These are phyloP conservation scores for Scophthalmus maximus DNA, from an alignment of 2,113 vertebrate genomes.

Conservation along the genomic window DNA sequence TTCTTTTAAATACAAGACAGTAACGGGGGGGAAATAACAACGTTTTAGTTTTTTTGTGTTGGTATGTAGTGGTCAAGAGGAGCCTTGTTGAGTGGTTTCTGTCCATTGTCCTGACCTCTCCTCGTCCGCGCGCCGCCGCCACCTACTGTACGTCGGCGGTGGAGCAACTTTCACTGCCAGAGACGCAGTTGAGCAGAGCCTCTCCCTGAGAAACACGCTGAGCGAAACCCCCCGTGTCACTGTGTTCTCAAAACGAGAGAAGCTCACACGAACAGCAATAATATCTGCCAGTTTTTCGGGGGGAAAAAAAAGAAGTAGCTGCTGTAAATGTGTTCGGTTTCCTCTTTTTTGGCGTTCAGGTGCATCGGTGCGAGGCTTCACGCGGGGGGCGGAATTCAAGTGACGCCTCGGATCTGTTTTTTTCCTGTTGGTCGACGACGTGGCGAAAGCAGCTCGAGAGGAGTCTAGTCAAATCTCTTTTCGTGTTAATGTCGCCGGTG, in stretches of 20 bases:
- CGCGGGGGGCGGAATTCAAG: neutral
- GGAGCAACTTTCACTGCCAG: conserved; percentile 61
- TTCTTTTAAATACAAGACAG: conserved; percentile 47
- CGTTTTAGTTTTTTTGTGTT: conserved; percentile 36
- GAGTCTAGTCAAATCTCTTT: too few species aligned
- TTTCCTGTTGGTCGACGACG: too few species aligned
- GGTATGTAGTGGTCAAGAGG: conserved; percentile 25
- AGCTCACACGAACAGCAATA: conserved; percentile 81
- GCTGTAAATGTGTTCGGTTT: conserved; percentile 51
- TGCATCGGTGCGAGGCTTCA: neutral
- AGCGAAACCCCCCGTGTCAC: conserved; percentile 63
- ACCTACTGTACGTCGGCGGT: conserved; percentile 43
- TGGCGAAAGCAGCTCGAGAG: too few species aligned
- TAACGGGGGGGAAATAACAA: neutral
- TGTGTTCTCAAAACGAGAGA: conserved; percentile 60
- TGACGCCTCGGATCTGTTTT: conserved; percentile 12
- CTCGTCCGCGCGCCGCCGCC: conserved; percentile 33
- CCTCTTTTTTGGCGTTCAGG: neutral
- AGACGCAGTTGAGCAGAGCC: conserved; percentile 53
- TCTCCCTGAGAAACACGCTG: conserved; percentile 12
- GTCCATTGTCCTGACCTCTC: conserved; percentile 56
- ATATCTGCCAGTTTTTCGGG: conserved; percentile 66
- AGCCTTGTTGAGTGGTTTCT: conserved; percentile 31
- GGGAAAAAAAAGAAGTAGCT: conserved; percentile 52
- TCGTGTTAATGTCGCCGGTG: too few species aligned